These are phyloP conservation scores for Oeneis ivallda DNA, from an alignment of 2,888 invertebrate genomes.

Conservation along the genomic window DNA sequence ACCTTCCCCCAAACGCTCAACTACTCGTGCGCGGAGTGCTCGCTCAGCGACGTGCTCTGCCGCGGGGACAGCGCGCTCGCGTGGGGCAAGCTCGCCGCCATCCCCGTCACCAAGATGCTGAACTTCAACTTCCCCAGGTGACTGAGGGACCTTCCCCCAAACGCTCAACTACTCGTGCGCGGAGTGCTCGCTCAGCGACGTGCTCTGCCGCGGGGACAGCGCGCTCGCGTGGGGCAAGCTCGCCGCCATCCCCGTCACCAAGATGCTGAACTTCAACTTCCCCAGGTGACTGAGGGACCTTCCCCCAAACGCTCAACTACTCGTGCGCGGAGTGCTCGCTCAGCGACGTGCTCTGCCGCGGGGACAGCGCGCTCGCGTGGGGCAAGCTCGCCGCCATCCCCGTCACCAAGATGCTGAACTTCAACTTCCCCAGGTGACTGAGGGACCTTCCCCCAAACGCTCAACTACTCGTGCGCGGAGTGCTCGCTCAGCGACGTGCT, in stretches of 20 bases:
- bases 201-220: conserved; percentile 49
- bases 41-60: conserved; percentile 55
- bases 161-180: conserved; percentile 49
- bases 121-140: conserved; percentile 3
- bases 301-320: conserved; percentile 47
- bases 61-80: conserved; percentile 33
- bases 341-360: conserved; percentile 55
- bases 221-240: conserved; percentile 2
- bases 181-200: conserved; percentile 51
- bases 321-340: conserved; percentile 51
- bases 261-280: conserved; percentile 1
- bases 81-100: background rate
- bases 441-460: conserved; percentile 35
- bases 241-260: background rate
- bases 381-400: background rate
- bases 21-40: conserved; percentile 52
- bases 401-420: background rate
- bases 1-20: conserved; percentile 42
- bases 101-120: background rate
- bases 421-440: background rate
- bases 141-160: conserved; percentile 17
- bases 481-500: conserved; percentile 56
- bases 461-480: conserved; percentile 48
- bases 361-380: background rate
- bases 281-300: background rate